Base-by-base conservation (phyloP, 2,113 vertebrate species). In the Coreoperca whiteheadi region DNA sequence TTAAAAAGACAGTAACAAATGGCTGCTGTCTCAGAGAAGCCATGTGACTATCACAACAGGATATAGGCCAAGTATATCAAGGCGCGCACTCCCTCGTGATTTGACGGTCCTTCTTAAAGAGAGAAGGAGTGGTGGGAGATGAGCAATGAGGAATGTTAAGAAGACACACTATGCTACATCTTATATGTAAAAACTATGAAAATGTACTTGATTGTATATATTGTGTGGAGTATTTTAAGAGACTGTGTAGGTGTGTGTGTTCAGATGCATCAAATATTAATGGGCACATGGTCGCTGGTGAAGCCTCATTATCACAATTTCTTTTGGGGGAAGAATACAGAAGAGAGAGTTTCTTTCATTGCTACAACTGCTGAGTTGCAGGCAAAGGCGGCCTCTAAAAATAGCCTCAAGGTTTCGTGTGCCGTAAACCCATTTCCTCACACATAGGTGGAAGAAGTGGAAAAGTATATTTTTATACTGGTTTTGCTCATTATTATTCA, bases 1-100 rank as follows among this genome's bases (percentile, higher is more conserved):
- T 95, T 94, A 94, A 94, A 95, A 93, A 77, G 90, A 91, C 92
- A 90, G 93, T 93, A 91, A 93, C 91, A 94, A 95, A 94, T 88
- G 92, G 85, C 88, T 93, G 86, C 81, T 81, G 89, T 93, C 90
- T 92, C 83, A 6, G 74, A 54, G 79, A 89, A 92, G 90, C 87
- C 91, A 92, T 89, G 86, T 92, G 93, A 94, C 92, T 71, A 79
- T 87, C 86, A 85, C 66, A 82, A 82, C 82, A 86, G 81, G 87
- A 91, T 92, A 79, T 88, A 87, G 90, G 90, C 85, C 87, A 86
- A 85, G 84, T 82, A 59, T 79, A 77, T 82, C 56, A 57, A 82
- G 66, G 77, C 46, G 7, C 64, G 39, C 59, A 14, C 76, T 68
- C 83, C 66, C 72, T 66, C 46, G 46, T 56, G 74, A 60, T 43